phyloP scores from a whole-genome alignment of 35 echinoderm and acorn worm genomes.

The Nesometra sesokonis region DNA sequence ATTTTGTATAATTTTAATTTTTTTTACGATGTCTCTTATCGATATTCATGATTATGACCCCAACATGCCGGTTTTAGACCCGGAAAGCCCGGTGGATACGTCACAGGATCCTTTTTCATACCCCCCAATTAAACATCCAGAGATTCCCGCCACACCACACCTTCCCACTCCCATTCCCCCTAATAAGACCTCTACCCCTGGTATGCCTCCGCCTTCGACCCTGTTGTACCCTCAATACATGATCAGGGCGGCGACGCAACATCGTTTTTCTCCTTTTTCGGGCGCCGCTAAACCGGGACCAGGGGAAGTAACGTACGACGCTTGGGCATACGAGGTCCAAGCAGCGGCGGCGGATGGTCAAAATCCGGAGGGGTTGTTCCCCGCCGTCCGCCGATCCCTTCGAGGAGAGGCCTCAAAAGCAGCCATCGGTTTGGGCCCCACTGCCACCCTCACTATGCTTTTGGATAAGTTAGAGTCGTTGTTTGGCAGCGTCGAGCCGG shows the following conservation, averaged over 20 bases:
- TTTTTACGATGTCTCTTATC: too few species aligned
- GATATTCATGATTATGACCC: too few species aligned
- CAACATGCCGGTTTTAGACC: too few species aligned
- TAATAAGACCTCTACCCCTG: too few species aligned
- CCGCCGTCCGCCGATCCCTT: conserved; percentile 17
- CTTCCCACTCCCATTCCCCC: too few species aligned
- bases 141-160: too few species aligned
- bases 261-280: conserved; percentile 1
- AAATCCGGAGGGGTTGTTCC: background rate
- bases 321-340: conserved; percentile 19
- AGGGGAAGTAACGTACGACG: conserved; percentile 6
- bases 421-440: background rate
- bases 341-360: background rate
- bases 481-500: conserved; percentile 23
- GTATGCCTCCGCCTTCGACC: too few species aligned
- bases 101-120: too few species aligned
- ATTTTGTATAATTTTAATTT: too few species aligned
- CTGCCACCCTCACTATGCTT: conserved; percentile 2
- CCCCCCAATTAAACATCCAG: too few species aligned
- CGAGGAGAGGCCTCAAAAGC: background rate
- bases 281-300: conserved; percentile 11
- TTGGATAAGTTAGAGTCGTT: background rate
- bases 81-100: too few species aligned
- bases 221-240: background rate
- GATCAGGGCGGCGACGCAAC: too few species aligned